Conservation (phyloP, 2,113 vertebrate species). For the Centropristis striata region DNA sequence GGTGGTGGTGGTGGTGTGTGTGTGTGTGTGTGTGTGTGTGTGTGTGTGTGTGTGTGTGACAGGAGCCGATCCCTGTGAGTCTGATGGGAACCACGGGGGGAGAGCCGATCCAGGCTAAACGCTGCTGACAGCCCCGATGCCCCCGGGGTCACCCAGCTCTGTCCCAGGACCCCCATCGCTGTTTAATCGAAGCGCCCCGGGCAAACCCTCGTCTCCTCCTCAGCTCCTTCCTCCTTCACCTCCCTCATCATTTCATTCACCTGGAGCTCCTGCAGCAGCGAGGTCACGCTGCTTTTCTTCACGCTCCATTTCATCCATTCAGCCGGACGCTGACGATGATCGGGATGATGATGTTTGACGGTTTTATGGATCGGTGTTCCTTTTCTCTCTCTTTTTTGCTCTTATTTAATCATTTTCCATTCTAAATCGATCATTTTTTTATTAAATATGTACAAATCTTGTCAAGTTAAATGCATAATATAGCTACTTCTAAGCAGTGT, state of each 20-base stretch:
- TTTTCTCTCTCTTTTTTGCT: not conserved
- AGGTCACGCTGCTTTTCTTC: conserved; percentile 20
- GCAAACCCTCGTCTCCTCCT: conserved; percentile 42
- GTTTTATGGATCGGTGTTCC: not conserved
- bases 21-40: no score
- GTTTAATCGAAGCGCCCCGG: conserved; percentile 41
- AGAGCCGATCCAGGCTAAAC: conserved; percentile 44
- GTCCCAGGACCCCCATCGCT: not conserved
- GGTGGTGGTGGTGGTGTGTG: no score
- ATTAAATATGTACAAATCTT: no score
- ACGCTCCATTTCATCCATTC: conserved; percentile 25
- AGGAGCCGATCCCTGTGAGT: conserved; percentile 27
- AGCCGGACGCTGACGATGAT: not conserved
- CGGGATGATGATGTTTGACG: not conserved
- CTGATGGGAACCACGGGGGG: conserved; percentile 35
- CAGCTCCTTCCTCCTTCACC: conserved; percentile 3
- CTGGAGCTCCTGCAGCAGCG: not conserved
- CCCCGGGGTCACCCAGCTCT: conserved; percentile 31
- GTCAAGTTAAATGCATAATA: no score
- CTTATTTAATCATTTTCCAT: not conserved
- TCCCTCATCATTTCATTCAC: conserved; percentile 10
- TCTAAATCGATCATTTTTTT: no score
- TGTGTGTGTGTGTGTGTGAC: conserved; percentile 7
- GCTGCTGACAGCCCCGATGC: conserved; percentile 49
- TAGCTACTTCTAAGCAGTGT: no score